These are phyloP conservation scores for Drosophila kikkawai DNA, from an alignment of 1,140 invertebrate genomes.

Conservation along the genomic window DNA sequence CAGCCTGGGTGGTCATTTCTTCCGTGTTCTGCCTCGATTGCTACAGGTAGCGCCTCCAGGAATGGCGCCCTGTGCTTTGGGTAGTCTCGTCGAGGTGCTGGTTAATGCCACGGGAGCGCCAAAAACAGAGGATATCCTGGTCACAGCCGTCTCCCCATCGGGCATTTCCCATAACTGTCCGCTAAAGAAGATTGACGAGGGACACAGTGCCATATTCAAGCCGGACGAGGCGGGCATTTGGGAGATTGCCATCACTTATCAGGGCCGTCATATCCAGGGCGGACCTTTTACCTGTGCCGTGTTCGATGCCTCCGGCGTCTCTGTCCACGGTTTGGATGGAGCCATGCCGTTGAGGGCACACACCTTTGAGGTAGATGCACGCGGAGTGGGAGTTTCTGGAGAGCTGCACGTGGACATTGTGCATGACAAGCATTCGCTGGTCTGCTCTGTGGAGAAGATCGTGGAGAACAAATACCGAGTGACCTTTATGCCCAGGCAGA, in stretches of 20 bases:
- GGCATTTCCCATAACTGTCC: constrained; percentile 91
- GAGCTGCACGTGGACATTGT: constrained; percentile 96
- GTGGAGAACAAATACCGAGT: constrained; percentile 93
- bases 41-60: constrained; percentile 94
- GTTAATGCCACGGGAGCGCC: constrained; percentile 95
- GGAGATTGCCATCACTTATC: constrained; percentile 97
- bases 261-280: constrained; percentile 97
- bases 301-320: constrained; percentile 96
- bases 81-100: constrained; percentile 97
- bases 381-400: constrained; percentile 93
- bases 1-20: constrained; percentile 89
- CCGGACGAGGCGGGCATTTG: constrained; percentile 98
- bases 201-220: constrained; percentile 97
- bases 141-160: constrained; percentile 95
- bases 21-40: constrained; percentile 93
- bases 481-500: constrained; percentile 94
- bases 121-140: constrained; percentile 92
- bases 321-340: constrained; percentile 91
- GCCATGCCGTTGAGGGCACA: constrained; percentile 91
- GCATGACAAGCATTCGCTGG: constrained; percentile 92
- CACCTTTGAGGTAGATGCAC: constrained; percentile 93
- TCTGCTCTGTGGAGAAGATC: constrained; percentile 93
- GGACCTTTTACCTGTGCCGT: constrained; percentile 99
- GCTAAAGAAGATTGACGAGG: constrained; percentile 91
- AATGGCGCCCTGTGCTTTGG: constrained; percentile 97